Evolutionary conservation across 2,797 vertebrate species (phyloP).

Genomic region (Ptychadena robeensis): DNA sequence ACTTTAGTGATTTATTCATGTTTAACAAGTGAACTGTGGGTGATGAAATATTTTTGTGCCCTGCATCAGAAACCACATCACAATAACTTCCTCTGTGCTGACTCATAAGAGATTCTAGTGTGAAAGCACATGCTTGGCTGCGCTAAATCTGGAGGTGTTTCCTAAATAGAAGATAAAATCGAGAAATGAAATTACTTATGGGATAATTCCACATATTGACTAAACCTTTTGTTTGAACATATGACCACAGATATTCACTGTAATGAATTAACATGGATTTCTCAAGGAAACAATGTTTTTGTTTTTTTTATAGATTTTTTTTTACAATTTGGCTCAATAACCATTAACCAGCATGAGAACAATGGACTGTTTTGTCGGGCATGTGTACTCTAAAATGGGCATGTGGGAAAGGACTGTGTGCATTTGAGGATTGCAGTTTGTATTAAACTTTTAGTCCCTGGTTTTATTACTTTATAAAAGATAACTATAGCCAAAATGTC

Average conservation of each 20-base stretch:
- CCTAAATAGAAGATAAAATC: slow-evolving; percentile 3
- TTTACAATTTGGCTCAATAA: background rate
- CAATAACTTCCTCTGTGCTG: slow-evolving; percentile 28
- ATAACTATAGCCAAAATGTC: too few relatives aligned
- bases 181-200: slow-evolving; percentile 14
- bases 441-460: too few relatives aligned
- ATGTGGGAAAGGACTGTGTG: background rate
- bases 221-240: background rate
- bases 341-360: background rate
- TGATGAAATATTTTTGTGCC: slow-evolving; percentile 30
- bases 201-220: background rate
- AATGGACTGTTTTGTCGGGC: background rate
- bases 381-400: background rate
- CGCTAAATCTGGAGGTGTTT: slow-evolving; percentile 12
- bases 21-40: background rate
- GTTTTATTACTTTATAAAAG: too few relatives aligned
- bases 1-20: background rate
- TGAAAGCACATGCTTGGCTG: slow-evolving; percentile 31
- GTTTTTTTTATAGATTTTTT: background rate
- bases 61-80: slow-evolving; percentile 30
- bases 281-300: background rate
- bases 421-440: too few relatives aligned
- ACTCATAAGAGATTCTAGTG: slow-evolving; percentile 38
- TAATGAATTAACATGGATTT: background rate
- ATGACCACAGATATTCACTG: background rate